Evolutionary conservation across 2,888 invertebrate genomes (phyloP), one percentile per base, ranked within the genome.

Genomic region (Pristionchus exspectatus): DNA sequence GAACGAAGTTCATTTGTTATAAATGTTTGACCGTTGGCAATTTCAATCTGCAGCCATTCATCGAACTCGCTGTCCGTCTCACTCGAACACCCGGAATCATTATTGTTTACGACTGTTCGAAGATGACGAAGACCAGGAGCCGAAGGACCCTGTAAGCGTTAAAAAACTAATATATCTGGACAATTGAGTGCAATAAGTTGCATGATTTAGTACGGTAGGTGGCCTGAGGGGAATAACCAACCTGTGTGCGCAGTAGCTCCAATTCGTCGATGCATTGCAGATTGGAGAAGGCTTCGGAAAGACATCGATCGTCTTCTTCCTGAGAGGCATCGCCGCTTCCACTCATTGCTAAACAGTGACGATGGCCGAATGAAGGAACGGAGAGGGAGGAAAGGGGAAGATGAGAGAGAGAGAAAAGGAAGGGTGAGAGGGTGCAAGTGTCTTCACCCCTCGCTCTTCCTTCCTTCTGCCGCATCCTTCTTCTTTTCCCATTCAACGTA

Each of bases 261-360:
- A 84, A 10, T 24, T 84, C 84, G 21, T 84, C 84, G 33, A 84
- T 59, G 30, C 54, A 84, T 18, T 27, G 30, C 2, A 84, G 84
- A 27, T 18, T 27, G 56, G 83, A 18, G 83, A 56, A 56, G 83
- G 56, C 16, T 0, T 30, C 33, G 84, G 59, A 63, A 59, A 24
- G 33, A 24, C 59, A 59, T 21, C 59, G 59, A n/a, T 81, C n/a
- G 0, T 30, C 30, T 2, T 30, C 33, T 14, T 38, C 74, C 12
- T 77, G 18, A 27, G 9, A 24, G 21, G 24, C 77, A 38, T 81
- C 50, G 16, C 50, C 9, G 77, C 18, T 21, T 24, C n/a, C 27
- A 44, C 81, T 81, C 81, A 50, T 54, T 44, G 7, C n/a, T 24
- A 24, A 33, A 84, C 59, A 24, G 83, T 83, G 83, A 50, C n/a